Percentiles rank a stretch among this genome's conserved stretches.
These are phyloP conservation scores for Callopanchax toddi DNA, from an alignment of 2,113 vertebrate species.

Conservation along the genomic window DNA sequence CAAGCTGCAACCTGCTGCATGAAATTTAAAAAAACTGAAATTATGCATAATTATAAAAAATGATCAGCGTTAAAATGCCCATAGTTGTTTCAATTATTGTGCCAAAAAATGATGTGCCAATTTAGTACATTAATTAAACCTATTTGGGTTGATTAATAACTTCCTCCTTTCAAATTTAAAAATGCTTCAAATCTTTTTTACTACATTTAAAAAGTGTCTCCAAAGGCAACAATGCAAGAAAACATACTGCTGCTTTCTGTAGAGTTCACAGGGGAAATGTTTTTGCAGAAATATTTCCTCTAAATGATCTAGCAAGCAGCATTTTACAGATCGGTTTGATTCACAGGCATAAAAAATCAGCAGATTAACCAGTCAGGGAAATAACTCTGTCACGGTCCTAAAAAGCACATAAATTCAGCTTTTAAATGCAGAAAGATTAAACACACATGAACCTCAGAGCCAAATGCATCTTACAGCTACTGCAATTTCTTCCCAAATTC, in stretches of 20 bases:
- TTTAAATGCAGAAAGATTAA: neutral
- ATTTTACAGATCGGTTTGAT: neutral
- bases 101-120: no score
- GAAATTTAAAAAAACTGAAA: no score
- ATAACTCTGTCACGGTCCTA: neutral
- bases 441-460: neutral
- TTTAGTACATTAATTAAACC: no score
- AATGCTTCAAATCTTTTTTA: no score
- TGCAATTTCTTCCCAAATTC: neutral
- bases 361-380: neutral
- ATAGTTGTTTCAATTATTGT: no score
- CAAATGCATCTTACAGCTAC: neutral
- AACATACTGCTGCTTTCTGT: neutral
- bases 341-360: neutral
- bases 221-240: neutral
- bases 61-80: no score
- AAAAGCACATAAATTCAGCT: conserved; percentile 1
- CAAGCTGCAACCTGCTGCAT: no score
- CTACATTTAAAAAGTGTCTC: no score
- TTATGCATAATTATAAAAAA: no score
- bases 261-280: neutral
- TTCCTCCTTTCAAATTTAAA: no score
- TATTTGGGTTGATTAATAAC: no score
- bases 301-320: neutral
- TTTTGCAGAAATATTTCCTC: neutral